Evolutionary conservation across 2,113 vertebrate genomes (phyloP).

Genomic region (Sciurus niger): DNA sequence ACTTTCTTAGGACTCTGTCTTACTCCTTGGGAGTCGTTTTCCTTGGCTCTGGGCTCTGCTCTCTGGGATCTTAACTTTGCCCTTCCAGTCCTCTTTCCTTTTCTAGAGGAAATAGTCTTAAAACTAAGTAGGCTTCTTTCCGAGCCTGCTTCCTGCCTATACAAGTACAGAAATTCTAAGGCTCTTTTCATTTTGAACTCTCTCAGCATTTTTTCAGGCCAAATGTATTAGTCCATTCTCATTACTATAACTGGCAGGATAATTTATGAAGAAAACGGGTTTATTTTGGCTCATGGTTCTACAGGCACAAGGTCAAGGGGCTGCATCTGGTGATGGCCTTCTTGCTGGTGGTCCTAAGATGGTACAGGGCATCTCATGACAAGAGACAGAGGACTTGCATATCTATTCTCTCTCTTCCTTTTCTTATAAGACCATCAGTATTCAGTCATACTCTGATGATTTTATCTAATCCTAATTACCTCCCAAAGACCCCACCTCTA

Average conservation of each 20-base stretch:
- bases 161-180: not conserved
- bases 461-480: not conserved
- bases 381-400: not conserved
- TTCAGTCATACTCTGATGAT: not conserved
- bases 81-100: not conserved
- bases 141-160: not conserved
- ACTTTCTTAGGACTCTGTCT: not conserved
- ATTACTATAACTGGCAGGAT: not conserved
- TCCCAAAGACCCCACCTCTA: not conserved
- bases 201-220: not conserved
- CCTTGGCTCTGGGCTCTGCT: not conserved
- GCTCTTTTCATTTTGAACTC: conserved; percentile 33
- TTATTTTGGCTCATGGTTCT: not conserved
- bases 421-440: not conserved
- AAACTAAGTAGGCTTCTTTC: not conserved
- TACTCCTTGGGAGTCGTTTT: not conserved
- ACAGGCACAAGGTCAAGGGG: not conserved
- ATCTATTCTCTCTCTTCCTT: not conserved
- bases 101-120: not conserved
- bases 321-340: not conserved
- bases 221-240: not conserved
- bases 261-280: not conserved
- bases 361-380: not conserved
- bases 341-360: not conserved
- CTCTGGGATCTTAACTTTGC: not conserved